These are phyloP conservation scores for Coendou prehensilis DNA, from an alignment of 2,797 vertebrate genomes.

Conservation along the genomic window DNA sequence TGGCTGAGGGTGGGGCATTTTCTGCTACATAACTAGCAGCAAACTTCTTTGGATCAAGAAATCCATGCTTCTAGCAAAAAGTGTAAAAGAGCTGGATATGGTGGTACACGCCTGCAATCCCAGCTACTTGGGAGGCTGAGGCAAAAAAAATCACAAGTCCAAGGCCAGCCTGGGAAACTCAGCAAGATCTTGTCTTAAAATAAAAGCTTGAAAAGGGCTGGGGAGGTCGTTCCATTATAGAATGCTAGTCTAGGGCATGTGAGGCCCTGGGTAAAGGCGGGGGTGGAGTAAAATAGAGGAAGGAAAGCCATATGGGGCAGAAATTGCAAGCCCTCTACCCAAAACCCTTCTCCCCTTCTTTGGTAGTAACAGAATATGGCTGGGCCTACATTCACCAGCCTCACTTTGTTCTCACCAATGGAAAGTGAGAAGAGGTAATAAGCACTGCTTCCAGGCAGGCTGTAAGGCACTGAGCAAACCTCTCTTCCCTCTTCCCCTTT, in stretches of 20 bases:
- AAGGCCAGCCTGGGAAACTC: not conserved
- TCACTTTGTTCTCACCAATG: not conserved
- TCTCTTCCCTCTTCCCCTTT: not conserved
- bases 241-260: not conserved
- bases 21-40: not conserved
- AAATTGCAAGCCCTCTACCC: not conserved
- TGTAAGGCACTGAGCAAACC: not conserved
- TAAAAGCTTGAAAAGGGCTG: not conserved
- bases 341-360: slow-evolving; percentile 23
- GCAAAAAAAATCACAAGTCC: not conserved
- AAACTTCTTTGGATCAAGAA: not conserved
- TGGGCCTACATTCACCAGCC: not conserved
- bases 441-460: not conserved
- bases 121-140: not conserved
- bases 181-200: not conserved
- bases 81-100: not conserved
- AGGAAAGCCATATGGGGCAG: not conserved
- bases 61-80: not conserved
- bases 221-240: not conserved
- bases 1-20: too few species aligned
- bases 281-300: not conserved
- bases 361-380: slow-evolving; percentile 4
- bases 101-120: not conserved
- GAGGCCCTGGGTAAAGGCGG: not conserved
- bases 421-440: slow-evolving; percentile 10